Base-by-base conservation (phyloP, 2,888 invertebrate genomes). In the Macrophya annulata region DNA sequence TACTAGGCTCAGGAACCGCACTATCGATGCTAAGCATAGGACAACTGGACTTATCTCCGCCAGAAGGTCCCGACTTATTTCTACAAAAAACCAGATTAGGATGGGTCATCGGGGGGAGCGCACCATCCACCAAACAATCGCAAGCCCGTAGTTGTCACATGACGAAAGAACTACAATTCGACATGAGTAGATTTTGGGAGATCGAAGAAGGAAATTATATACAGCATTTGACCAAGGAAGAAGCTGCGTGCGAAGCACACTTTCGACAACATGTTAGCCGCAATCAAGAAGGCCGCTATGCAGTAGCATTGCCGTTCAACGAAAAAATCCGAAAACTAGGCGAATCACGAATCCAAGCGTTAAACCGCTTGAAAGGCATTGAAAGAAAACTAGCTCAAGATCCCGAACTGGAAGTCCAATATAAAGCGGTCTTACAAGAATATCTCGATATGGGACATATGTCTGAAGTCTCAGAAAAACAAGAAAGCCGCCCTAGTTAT, bases 101-200 rank as follows among this genome's bases (percentile, higher is more conserved):
- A 10, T 87, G 87, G 88, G 85, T 86, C 8, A 85, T 87, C 10
- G 88, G 85, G n/a, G 88, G 88, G 25, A 59, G 59, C 4, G 21
- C 59, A 10, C 59, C 59, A 1, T 8, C 59, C 9, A n/a, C 59
- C 59, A 8, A 25, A 59, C 21, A 3, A 59, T 9, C 21, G 0
- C 59, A 21, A 6, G n/a, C n/a, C 1, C 9, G 21, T 4, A n/a
- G 21, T 10, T 68, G 37, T 31, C 68, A 68, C 15, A 17, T 68
- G 9, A 68, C 37, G 2, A 21, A 8, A 0, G 68, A 68, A 4
- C 40, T 68, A 4, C 68, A 31, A 21, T 37, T 37, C 15, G 15
- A 68, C 25, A 0, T 55, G n/a, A 15, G 31, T 0, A 10, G 43
- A 71, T 83, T 86, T 37, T 86, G 85, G 86, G 48, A 65, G 15